Evolutionary conservation across 2,797 vertebrate genomes (phyloP).

Genomic region (Discoglossus pictus): DNA sequence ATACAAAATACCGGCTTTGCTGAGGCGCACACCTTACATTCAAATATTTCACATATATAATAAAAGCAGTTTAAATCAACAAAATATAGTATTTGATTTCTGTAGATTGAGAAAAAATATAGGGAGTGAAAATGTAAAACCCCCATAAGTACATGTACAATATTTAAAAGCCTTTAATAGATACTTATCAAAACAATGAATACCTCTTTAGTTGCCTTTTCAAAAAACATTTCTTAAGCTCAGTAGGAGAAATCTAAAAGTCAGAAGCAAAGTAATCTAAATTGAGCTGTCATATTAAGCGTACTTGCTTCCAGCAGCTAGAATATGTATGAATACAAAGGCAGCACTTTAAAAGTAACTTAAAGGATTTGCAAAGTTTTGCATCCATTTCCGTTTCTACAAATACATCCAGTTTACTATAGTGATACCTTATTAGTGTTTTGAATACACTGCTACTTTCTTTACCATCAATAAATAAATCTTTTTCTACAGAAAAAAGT

Average conservation of each 20-base stretch:
- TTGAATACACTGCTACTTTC: no score
- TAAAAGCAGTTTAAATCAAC: no score
- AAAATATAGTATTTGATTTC: no score
- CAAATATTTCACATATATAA: no score
- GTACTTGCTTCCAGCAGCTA: constrained; percentile 34
- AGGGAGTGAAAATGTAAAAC: constrained; percentile 23
- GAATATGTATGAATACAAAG: constrained; percentile 30
- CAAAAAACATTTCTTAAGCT: constrained; percentile 38
- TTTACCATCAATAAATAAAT: no score
- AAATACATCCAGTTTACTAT: not conserved
- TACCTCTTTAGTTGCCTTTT: constrained; percentile 35
- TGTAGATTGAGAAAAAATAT: no score
- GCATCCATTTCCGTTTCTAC: constrained; percentile 2
- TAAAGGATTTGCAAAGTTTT: constrained; percentile 35
- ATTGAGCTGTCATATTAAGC: constrained; percentile 42
- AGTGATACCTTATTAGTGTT: no score
- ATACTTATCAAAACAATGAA: constrained; percentile 34
- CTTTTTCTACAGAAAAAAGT: no score
- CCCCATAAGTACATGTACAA: constrained; percentile 22
- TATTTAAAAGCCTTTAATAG: constrained; percentile 48
- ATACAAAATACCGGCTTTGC: no score
- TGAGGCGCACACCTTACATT: no score
- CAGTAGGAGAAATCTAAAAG: constrained; percentile 44
- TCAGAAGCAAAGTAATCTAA: constrained; percentile 41
- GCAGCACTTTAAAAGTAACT: constrained; percentile 42